These are phyloP conservation scores for Bombylius major DNA, from an alignment of 2,888 invertebrate genomes.

Conservation along the genomic window DNA sequence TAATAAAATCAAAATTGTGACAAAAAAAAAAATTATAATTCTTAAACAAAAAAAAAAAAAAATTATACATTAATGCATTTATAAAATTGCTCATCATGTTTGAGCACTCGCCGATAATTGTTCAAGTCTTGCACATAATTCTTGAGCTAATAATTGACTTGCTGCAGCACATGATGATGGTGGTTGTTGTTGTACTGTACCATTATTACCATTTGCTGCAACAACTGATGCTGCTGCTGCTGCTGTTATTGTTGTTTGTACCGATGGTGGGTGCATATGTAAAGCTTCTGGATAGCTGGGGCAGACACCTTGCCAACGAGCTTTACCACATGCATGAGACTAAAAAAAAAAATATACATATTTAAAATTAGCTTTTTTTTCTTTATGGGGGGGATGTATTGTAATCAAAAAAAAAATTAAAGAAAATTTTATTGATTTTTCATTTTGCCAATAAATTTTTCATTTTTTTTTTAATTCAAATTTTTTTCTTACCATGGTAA, in stretches of 20 bases:
- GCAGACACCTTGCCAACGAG: conserved; percentile 59
- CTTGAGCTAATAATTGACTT: conserved; percentile 38
- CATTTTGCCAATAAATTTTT: no score
- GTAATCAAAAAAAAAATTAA: no score
- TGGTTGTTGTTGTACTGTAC: conserved; percentile 4
- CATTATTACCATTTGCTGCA: not conserved
- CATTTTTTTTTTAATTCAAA: not conserved
- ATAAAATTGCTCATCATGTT: conserved; percentile 27
- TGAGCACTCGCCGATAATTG: conserved; percentile 37
- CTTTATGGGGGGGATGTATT: no score
- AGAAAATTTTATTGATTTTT: no score
- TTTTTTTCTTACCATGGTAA: conserved; percentile 50
- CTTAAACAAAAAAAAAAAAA: no score
- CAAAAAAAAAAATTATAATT: no score
- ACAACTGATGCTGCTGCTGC: not conserved
- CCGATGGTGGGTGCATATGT: conserved; percentile 19
- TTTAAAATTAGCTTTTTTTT: not conserved
- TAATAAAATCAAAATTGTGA: not conserved
- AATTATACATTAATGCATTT: no score
- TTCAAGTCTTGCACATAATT: conserved; percentile 42
- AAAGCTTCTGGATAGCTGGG: conserved; percentile 35
- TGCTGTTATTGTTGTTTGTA: not conserved
- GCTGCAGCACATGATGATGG: conserved; percentile 29
- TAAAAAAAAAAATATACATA: conserved; percentile 30
- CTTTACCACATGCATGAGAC: conserved; percentile 59